A percentile compares a stretch with the other conserved stretches of the same genome.
Conservation (phyloP, 2,113 vertebrate genomes). For the Cyphomyrus discorhynchus region DNA sequence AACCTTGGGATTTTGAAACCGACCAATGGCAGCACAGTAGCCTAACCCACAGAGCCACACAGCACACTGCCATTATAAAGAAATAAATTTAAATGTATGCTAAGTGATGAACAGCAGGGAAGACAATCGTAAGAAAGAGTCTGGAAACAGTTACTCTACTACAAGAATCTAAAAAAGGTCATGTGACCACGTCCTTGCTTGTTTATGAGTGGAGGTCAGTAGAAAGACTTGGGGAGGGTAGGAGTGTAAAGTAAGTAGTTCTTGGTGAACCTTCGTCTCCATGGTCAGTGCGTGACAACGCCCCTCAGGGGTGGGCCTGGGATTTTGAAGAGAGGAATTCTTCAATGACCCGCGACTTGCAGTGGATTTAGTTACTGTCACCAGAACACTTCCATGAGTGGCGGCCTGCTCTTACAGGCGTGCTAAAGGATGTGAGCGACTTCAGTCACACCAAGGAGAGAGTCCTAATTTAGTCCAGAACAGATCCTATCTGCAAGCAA, state of each 20-base stretch:
- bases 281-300: conserved; percentile 76
- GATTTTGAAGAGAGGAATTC: conserved; percentile 72
- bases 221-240: neutral
- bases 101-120: neutral
- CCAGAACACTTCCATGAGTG: conserved; percentile 56
- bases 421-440: conserved; percentile 56
- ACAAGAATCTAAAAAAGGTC: neutral
- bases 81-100: neutral
- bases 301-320: conserved; percentile 70
- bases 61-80: neutral
- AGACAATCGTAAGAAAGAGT: neutral
- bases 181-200: neutral
- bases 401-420: conserved; percentile 43
- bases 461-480: conserved; percentile 63
- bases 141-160: neutral
- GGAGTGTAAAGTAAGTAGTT: conserved; percentile 9
- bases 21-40: neutral
- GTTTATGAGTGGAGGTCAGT: neutral
- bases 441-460: conserved; percentile 37
- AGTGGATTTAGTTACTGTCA: conserved; percentile 79
- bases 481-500: conserved; percentile 79
- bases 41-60: neutral
- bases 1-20: neutral
- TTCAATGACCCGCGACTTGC: conserved; percentile 73
- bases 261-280: conserved; percentile 61